These are phyloP conservation scores for Siniperca scherzeri DNA, from an alignment of 2,797 vertebrate species.

Conservation along the genomic window DNA sequence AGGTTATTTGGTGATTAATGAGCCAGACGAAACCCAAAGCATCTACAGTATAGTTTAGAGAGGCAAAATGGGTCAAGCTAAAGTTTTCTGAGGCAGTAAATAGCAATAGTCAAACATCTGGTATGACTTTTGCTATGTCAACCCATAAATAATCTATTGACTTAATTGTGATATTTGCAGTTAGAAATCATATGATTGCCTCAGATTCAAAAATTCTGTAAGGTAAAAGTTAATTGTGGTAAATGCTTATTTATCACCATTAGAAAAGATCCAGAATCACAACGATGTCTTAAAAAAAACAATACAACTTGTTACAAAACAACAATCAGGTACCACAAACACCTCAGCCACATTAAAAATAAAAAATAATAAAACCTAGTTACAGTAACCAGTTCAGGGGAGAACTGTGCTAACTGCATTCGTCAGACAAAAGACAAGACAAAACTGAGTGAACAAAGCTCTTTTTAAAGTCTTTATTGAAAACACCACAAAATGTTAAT, in stretches of 20 bases:
- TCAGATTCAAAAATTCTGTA: background rate
- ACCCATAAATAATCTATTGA: background rate
- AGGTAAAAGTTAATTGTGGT: no score
- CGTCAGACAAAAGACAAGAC: background rate
- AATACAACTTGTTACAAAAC: background rate
- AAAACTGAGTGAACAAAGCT: background rate
- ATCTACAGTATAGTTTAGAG: background rate
- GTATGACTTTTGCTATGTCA: background rate
- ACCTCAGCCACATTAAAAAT: background rate
- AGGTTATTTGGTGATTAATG: background rate
- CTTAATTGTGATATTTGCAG: background rate
- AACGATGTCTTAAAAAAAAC: background rate
- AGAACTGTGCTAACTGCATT: background rate
- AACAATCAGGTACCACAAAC: background rate
- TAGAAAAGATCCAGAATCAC: background rate
- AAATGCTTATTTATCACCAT: background rate
- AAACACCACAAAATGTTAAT: background rate
- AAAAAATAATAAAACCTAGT: background rate
- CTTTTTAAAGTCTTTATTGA: constrained; percentile 65
- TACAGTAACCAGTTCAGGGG: background rate
- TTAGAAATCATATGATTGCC: background rate
- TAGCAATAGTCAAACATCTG: no score
- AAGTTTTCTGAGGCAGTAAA: background rate
- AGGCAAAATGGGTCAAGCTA: background rate
- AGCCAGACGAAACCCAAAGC: background rate